Evolutionary conservation across 2,113 vertebrate species (phyloP), one percentile per base, ranked within the genome.

Genomic region (Glaucomys volans): DNA sequence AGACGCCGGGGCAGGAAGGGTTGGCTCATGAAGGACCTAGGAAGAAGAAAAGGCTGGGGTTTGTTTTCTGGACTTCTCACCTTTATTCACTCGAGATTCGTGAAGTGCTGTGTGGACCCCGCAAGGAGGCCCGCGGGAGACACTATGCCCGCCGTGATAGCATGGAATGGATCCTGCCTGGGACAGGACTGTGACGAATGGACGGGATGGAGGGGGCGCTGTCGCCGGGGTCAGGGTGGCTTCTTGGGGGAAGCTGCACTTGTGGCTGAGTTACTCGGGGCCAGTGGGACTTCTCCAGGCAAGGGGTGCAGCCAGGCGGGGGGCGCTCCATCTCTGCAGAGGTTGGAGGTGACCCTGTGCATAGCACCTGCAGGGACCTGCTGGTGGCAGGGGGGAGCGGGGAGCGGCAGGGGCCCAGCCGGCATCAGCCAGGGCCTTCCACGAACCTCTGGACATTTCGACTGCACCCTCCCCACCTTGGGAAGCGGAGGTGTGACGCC

Each of bases 31-130:
- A 57, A 81, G 44, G 35, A 95, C 24, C 47, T 94, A 95, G 77
- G 85, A 67, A 64, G 85, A 81, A 75, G 59, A 67, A 85, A 30
- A 64, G 52, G 5, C 87, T 86, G 42, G 32, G 42, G 5, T 83
- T 93, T 75, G 75, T 92, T 96, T 86, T 67, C 66, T 83, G 52
- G 37, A 95, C 35, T 93, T 91, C 52, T 89, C 22, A 47, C 42
- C 66, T 86, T 47, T 50, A 57, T 79, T 75, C 30, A 4, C 54
- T 95, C 57, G 79, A 6, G 50, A 59, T 54, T 35, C 66, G 32
- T 50, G 24, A 42, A 91, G 44, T 50, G 26, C 20, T 44, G 74
- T 87, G 91, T 75, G 37, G 42, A 83, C 22, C 50, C 40, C 8
- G 5, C 28, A 8, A 71, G 12, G 35, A 22, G 52, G 26, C 77